Evolutionary conservation across 2,888 invertebrate genomes (phyloP).

Genomic region (Monopis laevigella): DNA sequence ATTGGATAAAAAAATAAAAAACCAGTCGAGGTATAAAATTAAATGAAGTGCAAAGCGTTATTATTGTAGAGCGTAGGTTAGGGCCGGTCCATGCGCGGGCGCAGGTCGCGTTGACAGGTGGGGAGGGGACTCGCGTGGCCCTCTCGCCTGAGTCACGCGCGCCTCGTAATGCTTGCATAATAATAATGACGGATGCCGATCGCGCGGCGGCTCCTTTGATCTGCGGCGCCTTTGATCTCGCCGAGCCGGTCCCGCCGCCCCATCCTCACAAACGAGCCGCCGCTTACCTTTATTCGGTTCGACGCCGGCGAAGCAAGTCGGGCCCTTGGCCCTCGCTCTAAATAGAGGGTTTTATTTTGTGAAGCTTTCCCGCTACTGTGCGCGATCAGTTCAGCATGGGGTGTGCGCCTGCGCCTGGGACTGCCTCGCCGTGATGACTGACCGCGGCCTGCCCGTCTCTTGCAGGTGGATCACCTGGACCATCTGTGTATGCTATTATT

Average conservation of each 20-base stretch:
- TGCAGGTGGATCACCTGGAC: constrained; percentile 45
- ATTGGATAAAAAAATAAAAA: neutral
- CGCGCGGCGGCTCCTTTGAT: constrained; percentile 66
- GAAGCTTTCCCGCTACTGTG: constrained; percentile 59
- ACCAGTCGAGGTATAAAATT: neutral
- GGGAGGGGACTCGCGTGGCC: constrained; percentile 63
- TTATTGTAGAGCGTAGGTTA: neutral
- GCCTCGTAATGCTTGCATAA: constrained; percentile 68
- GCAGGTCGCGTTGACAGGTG: constrained; percentile 35
- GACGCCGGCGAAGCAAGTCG: constrained; percentile 51
- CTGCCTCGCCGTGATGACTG: constrained; percentile 28
- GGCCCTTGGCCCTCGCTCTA: constrained; percentile 64
- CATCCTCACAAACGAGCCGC: constrained; percentile 51
- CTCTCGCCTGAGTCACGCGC: constrained; percentile 65
- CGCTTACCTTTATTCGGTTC: constrained; percentile 62
- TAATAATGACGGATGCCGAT: constrained; percentile 69
- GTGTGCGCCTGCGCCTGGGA: constrained; percentile 34
- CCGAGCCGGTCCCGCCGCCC: constrained; percentile 61
- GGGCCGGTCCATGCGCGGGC: neutral
- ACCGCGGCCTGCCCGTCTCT: constrained; percentile 22
- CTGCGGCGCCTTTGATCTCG: constrained; percentile 61
- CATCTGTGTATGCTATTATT: constrained; percentile 52
- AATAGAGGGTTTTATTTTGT: constrained; percentile 65
- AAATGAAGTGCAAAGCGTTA: constrained; percentile 5
- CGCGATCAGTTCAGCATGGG: constrained; percentile 45